Evolutionary conservation across 1,140 invertebrate genomes (phyloP), one percentile per base, ranked within the genome.

Genomic region (Brachionus koreanus): DNA sequence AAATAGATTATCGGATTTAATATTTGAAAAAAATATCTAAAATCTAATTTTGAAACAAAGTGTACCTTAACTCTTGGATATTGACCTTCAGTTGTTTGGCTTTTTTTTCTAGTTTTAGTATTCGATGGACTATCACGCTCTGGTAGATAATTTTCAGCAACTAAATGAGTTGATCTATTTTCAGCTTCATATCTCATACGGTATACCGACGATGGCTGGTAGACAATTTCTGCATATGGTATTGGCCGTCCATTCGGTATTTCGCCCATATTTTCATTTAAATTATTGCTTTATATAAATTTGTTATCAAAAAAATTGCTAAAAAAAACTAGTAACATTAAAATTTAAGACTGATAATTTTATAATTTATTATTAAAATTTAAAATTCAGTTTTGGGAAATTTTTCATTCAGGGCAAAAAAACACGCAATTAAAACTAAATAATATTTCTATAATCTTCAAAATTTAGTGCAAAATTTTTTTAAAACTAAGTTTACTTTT

Each of bases 181-280:
- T 74, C 69, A 5, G 69, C 69, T 74, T 74, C 42, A 46, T 74
- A 74, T 74, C 69, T 46, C 69, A 74, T 74, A 13, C 69, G 69
- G 46, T 74, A 74, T 0, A 74, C 42, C 4, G 69, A 19, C 3
- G 39, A 46, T 74, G 69, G 69, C 19, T 74, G 16, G 29, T 46
- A 46, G 2, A 74, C 42, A 13, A 74, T 74, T 74, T 74, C 43
- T n/a, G 13, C 69, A 23, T 46, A 46, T 12, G 69, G 69, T 74
- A 74, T 23, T 42, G 39, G 39, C n/a, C 12, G 1, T 29, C 29
- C 29, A 29, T 29, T 29, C 29, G 29, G 29, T 25, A 43, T 10
- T 46, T 9, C 25, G 39, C 16, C 46, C n/a, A 42, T 29, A 65
- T 42, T 42, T 19, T 43, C 19, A 42, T 42, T 42, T 10, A 72